Evolutionary conservation across 2,113 vertebrate species (phyloP).

Genomic region (Desmodus rotundus): DNA sequence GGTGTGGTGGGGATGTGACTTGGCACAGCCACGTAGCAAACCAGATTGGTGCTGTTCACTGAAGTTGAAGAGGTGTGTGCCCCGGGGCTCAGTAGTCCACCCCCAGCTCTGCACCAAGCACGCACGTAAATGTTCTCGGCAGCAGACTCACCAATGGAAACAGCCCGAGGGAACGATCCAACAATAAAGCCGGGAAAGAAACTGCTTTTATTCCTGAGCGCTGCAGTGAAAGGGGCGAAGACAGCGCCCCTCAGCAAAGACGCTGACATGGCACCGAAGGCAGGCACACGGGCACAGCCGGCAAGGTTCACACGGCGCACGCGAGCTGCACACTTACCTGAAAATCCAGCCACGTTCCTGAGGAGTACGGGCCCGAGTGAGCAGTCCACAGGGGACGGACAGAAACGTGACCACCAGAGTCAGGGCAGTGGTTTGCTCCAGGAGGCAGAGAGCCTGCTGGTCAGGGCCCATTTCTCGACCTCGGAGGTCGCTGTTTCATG

Average conservation of each 20-base stretch:
- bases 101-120: background rate
- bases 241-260: background rate
- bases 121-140: background rate
- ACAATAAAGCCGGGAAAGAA: background rate
- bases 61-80: background rate
- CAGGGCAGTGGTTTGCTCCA: background rate
- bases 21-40: fast-evolving
- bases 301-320: no score
- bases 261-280: background rate
- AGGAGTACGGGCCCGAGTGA: fast-evolving
- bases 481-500: no score
- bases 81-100: no score
- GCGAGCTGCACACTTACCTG: no score
- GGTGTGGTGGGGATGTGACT: no score
- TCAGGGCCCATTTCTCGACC: background rate
- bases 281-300: no score
- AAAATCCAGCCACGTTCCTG: no score
- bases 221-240: no score
- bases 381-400: no score
- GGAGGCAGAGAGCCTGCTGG: background rate
- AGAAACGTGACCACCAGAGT: fast-evolving
- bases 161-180: fast-evolving
- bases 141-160: no score
- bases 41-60: no score
- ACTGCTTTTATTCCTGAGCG: background rate